Percentiles rank a stretch among this genome's conserved stretches.
Evolutionary conservation across 2,113 vertebrate genomes (phyloP).

Genomic region (Petrocephalus microphthalmus): DNA sequence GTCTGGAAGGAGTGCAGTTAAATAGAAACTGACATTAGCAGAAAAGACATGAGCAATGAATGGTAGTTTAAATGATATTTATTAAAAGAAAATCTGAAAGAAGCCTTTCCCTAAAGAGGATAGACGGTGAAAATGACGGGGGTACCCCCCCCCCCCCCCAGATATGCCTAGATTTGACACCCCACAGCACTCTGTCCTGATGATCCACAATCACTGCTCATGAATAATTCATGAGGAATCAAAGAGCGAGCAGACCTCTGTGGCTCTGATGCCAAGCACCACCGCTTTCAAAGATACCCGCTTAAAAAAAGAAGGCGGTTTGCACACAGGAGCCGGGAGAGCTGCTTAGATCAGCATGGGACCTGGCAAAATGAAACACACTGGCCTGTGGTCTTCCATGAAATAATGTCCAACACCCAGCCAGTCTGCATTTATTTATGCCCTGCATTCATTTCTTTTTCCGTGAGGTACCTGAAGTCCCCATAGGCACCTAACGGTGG

Average conservation of each 20-base stretch:
- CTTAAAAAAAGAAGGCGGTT: conserved; percentile 9
- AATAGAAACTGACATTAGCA: background rate
- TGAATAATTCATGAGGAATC: conserved; percentile 40
- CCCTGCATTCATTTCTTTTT: background rate
- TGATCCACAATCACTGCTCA: conserved; percentile 25
- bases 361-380: conserved; percentile 6
- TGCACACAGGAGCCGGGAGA: background rate
- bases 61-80: background rate
- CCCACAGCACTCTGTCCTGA: conserved; percentile 25
- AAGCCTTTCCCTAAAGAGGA: background rate
- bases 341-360: background rate
- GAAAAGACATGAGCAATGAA: background rate
- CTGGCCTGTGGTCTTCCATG: background rate
- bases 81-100: background rate
- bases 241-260: conserved; percentile 29
- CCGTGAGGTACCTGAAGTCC: background rate
- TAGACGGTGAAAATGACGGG: background rate
- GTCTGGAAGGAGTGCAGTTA: background rate
- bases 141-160: conserved; percentile 18
- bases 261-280: conserved; percentile 23
- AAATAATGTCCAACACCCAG: background rate
- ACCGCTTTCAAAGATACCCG: conserved; percentile 7
- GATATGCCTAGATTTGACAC: conserved; percentile 36
- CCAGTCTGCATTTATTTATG: background rate
- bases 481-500: background rate